Evolutionary conservation across 2,113 vertebrate species (phyloP), one percentile per base, ranked within the genome.

Genomic region (Chionis minor): DNA sequence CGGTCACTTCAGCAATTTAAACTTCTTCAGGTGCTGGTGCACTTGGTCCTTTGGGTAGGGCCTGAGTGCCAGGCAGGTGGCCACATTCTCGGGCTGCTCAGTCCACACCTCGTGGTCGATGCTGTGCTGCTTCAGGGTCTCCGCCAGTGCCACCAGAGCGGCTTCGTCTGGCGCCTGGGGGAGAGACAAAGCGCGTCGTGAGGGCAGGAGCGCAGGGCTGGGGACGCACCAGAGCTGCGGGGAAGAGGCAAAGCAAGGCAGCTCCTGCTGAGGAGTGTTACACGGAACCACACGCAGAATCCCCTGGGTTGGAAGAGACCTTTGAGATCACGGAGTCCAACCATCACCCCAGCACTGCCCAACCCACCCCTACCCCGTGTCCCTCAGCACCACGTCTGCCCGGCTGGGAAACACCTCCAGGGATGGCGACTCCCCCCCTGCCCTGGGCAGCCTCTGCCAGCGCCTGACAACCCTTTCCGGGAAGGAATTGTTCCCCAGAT

Each of bases 21-120:
- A 98, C 73, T 98, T 99, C 93, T 98, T 98, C 90, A 99, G 86
- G 81, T 98, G 95, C 7, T 97, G 98, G 59, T 98, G 98, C 15
- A 99, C 99, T 15, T 98, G 97, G n/a, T 99, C 98, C 94, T 99
- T 99, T 1, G 98, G 98, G 95, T 98, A 99, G 0, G 99, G 99
- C 79, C 99, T 98, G 61, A 99, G 97, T 0, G 99, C 99, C 78
- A 99, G 74, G 74, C 99, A 99, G 3, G 99, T 99, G 84, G 99
- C 96, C 4, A 98, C 80, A 75, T 99, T 98, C 96, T 99, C 99
- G 0, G 99, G 99, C 81, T 99, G 99, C 65, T 99, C 99, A 1
- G 98, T 95, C 99, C 99, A 99, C 8, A 99, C 95, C 30, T 98
- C 97, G 79, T 99, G 98, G 63, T 98, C 98, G 2, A 99, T 88